Percentiles rank a stretch among this genome's conserved stretches.
phyloP scores from a whole-genome alignment of 2,888 invertebrate genomes.

The Stenodema calcarata region DNA sequence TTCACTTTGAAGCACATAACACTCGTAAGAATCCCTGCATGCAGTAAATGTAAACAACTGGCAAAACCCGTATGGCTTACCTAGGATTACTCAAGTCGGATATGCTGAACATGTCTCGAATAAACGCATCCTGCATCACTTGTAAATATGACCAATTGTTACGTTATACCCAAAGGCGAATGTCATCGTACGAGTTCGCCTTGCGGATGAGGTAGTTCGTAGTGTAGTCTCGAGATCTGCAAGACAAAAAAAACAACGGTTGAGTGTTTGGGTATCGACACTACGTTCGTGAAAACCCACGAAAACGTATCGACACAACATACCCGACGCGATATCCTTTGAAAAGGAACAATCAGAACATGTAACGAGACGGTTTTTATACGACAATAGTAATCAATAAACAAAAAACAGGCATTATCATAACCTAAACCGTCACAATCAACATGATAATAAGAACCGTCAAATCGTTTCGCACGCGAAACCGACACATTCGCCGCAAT shows the following conservation, averaged over 20 bases:
- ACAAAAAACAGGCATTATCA: not conserved
- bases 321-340: not conserved
- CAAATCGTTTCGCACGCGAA: not conserved
- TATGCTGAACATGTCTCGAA: constrained; percentile 58
- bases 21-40: too few relatives aligned
- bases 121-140: constrained; percentile 58
- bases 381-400: not conserved
- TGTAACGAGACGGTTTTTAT: not conserved
- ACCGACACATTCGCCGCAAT: not conserved
- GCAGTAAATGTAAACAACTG: too few relatives aligned
- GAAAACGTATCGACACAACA: not conserved
- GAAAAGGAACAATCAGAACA: not conserved
- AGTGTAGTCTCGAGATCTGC: not conserved
- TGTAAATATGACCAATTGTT: constrained; percentile 16
- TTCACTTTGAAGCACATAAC: too few relatives aligned
- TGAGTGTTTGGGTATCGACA: not conserved
- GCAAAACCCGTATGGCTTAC: constrained; percentile 36
- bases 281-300: not conserved
- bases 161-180: not conserved
- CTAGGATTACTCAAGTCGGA: constrained; percentile 56
- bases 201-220: not conserved
- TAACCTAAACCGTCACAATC: not conserved
- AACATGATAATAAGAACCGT: not conserved
- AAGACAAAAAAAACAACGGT: not conserved
- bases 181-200: not conserved